These are phyloP conservation scores for Botia kubotai DNA, from an alignment of 2,797 vertebrate genomes.

Conservation along the genomic window DNA sequence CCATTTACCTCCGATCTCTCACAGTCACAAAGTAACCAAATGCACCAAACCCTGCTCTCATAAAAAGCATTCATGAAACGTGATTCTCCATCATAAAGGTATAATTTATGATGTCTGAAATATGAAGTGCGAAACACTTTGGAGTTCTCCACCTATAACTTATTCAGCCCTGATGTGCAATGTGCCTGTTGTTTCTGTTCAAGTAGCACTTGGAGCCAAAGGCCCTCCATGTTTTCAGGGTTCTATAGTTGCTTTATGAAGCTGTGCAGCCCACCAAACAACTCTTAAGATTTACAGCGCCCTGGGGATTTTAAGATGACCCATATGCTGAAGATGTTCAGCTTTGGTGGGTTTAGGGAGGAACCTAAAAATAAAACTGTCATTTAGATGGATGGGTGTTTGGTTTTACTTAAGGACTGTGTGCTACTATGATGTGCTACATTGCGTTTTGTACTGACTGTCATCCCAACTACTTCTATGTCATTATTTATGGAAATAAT, in stretches of 20 bases:
- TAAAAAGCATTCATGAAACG: slow-evolving; percentile 17
- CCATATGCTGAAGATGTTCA: slow-evolving; percentile 36
- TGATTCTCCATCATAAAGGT: slow-evolving; percentile 21
- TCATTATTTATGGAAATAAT: slow-evolving; percentile 1
- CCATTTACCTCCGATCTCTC: slow-evolving; percentile 13
- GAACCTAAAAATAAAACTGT: slow-evolving; percentile 53
- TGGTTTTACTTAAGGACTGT: slow-evolving; percentile 4
- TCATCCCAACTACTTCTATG: neutral
- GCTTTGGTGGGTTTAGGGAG: slow-evolving; percentile 55
- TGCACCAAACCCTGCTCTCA: neutral
- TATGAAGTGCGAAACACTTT: slow-evolving; percentile 21
- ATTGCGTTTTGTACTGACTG: neutral
- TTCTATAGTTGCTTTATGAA: slow-evolving; percentile 43
- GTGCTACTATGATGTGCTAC: neutral
- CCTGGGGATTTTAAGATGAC: slow-evolving; percentile 2
- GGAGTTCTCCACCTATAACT: neutral
- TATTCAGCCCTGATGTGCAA: neutral
- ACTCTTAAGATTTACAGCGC: slow-evolving; percentile 69
- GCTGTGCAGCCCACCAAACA: slow-evolving; percentile 37
- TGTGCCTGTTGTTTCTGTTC: slow-evolving; percentile 1
- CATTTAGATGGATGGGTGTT: slow-evolving; percentile 47
- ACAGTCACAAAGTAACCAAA: slow-evolving; percentile 17
- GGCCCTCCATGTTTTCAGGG: slow-evolving; percentile 13
- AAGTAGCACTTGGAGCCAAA: neutral
- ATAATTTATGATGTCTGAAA: slow-evolving; percentile 26